Evolutionary conservation across 2,113 vertebrate species (phyloP), one percentile per base, ranked within the genome.

Genomic region (Triplophysa tibetana): DNA sequence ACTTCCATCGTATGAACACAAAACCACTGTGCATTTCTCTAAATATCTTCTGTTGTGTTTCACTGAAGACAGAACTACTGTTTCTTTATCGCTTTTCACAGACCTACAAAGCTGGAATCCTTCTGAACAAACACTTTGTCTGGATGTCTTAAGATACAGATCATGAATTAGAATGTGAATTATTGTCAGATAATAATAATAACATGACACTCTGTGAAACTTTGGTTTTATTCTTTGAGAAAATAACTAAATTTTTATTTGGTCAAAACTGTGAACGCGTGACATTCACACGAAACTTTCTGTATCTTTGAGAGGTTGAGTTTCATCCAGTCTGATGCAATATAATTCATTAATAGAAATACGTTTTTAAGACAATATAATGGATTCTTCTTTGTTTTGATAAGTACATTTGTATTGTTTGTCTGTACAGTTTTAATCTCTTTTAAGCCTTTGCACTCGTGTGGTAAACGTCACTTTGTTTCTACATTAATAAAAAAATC

Each of bases 401-500:
- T 60, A 23, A 73, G 41, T 43, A 29, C 6, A 21, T 72, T 72
- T 72, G 12, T 21, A 72, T 24, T 38, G 54, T 60, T 73, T 73
- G 54, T 60, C 16, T 73, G 54, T 72, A 72, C 70, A 41, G 29
- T 60, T 73, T 73, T 17, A 41, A 23, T 67, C 65, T 67, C 21
- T 67, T n/a, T 8, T 68, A 23, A 41, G 70, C 29, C 41, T 73
- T 73, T 60, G 70, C 70, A 60, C 66, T 68, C 5, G 9, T 67
- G 66, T 68, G 66, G 17, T 21, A 58, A 58, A 58, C n/a, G n/a
- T 23, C 41, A 48, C 52, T 73, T 60, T 73, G 52, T 38, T 73
- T 60, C 70, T 73, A 73, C 52, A 60, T 43, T 43, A 73, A 73
- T 73, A 73, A 73, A 73, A 41, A 16, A 73, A 41, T 38, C 13